phyloP scores from a whole-genome alignment of 1,140 invertebrate species.

The Cotesia glomerata region DNA sequence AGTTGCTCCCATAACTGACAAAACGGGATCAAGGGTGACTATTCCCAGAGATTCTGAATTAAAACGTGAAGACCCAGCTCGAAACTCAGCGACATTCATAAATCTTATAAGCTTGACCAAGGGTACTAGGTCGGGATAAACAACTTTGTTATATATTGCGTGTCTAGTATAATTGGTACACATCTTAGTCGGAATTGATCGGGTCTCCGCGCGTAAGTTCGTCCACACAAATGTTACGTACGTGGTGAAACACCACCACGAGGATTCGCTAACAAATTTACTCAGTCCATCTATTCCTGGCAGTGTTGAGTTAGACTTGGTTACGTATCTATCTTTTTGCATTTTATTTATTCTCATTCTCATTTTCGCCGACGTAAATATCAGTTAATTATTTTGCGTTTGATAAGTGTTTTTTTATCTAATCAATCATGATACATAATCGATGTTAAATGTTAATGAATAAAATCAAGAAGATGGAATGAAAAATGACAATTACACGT shows the following conservation, averaged over 20 bases:
- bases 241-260: conserved; percentile 43
- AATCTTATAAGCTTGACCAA: conserved; percentile 11
- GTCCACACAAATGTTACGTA: conserved; percentile 42
- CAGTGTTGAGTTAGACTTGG: conserved; percentile 53
- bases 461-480: conserved; percentile 2
- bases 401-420: background rate
- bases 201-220: conserved; percentile 28
- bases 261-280: conserved; percentile 32
- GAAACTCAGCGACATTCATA: background rate
- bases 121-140: conserved; percentile 27
- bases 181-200: conserved; percentile 11
- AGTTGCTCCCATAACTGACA: background rate
- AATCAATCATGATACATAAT: background rate
- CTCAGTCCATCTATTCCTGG: conserved; percentile 58
- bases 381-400: background rate
- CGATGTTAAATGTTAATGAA: background rate
- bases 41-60: conserved; percentile 17
- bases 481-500: conserved; percentile 4
- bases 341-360: conserved; percentile 24
- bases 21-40: conserved; percentile 23
- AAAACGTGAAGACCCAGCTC: background rate
- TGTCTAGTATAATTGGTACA: background rate
- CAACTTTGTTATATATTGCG: background rate
- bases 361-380: conserved; percentile 7
- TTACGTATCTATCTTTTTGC: conserved; percentile 46